Evolutionary conservation across 2,113 vertebrate species (phyloP).

Genomic region (Cottus gobio): DNA sequence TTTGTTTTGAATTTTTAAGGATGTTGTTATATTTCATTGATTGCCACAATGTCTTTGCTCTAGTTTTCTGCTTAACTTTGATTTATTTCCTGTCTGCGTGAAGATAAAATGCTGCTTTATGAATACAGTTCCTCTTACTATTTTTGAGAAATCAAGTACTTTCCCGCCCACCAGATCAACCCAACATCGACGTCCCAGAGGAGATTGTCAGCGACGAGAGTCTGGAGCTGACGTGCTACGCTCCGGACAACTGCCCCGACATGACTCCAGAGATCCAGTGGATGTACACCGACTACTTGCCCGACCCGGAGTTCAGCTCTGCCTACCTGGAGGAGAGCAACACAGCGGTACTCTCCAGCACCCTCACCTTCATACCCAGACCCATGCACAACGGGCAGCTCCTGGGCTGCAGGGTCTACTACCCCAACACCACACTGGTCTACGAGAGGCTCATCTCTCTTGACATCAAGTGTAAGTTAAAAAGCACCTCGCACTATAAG

Average conservation of each 20-base stretch:
- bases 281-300: conserved; percentile 88
- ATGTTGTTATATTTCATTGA: not conserved
- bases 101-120: conserved; percentile 6
- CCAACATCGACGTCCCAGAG: conserved; percentile 87
- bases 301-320: conserved; percentile 83
- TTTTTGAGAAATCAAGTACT: not conserved
- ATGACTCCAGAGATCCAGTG: conserved; percentile 89
- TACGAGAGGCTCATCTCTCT: conserved; percentile 88
- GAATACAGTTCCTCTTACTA: not conserved
- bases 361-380: conserved; percentile 87
- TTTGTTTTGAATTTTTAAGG: not conserved
- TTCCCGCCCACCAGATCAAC: conserved; percentile 82
- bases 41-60: not conserved
- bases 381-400: conserved; percentile 88
- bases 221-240: conserved; percentile 89
- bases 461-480: conserved; percentile 90
- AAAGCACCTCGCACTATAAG: not conserved
- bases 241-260: conserved; percentile 91
- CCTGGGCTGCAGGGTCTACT: conserved; percentile 89
- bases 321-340: conserved; percentile 86
- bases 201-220: conserved; percentile 87
- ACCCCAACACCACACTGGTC: conserved; percentile 86
- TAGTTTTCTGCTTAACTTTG: not conserved
- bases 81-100: not conserved
- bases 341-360: conserved; percentile 87